These are phyloP conservation scores for Drosophila melanogaster DNA, from an alignment of 1,140 invertebrate genomes.

Conservation along the genomic window Release_6_plus_ISO1_MT NT_033777.3:18142501-18143000, in stretches of 20 bases:
- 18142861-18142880: conserved; percentile 24
- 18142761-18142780: conserved; percentile 25
- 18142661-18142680: conserved; percentile 57
- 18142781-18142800: conserved; percentile 71
- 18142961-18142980: conserved; percentile 80
- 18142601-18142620: not conserved
- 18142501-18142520: conserved; percentile 49
- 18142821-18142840: conserved; percentile 44
- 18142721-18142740: conserved; percentile 47
- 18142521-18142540: conserved; percentile 35
- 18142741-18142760: conserved; percentile 27
- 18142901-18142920: conserved; percentile 65
- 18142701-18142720: conserved; percentile 51
- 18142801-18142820: conserved; percentile 78
- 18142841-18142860: conserved; percentile 11
- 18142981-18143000: conserved; percentile 46
- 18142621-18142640: conserved; percentile 13
- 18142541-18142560: conserved; percentile 47
- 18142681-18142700: conserved; percentile 32
- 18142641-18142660: conserved; percentile 27
- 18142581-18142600: conserved; percentile 64
- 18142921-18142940: conserved; percentile 35
- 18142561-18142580: conserved; percentile 76
- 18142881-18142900: not conserved
- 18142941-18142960: conserved; percentile 82